Evolutionary conservation across 2,113 vertebrate species (phyloP).

Genomic region (Drymodes brunneopygia): DNA sequence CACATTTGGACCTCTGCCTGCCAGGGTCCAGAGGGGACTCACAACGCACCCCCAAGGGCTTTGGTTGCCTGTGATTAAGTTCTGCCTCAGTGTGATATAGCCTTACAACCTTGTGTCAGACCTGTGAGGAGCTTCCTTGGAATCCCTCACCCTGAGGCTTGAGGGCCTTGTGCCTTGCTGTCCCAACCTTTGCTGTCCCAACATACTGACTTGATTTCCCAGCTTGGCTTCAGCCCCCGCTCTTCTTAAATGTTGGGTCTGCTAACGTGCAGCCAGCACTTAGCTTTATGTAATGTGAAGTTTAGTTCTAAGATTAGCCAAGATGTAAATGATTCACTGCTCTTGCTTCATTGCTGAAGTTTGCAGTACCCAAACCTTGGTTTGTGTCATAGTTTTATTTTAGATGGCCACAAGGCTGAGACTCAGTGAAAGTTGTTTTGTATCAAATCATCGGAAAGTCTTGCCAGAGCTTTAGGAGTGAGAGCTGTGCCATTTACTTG

Average conservation of each 20-base stretch:
- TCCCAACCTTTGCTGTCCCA: background rate
- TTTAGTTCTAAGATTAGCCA: background rate
- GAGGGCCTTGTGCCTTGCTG: background rate
- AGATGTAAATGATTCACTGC: background rate
- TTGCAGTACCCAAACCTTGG: background rate
- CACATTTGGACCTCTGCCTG: background rate
- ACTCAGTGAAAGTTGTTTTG: background rate
- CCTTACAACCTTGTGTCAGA: background rate
- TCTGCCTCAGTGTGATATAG: background rate
- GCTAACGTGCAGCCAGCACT: background rate
- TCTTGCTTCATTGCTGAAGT: background rate
- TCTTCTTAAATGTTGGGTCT: background rate
- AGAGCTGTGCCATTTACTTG: constrained; percentile 7
- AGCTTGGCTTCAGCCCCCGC: background rate
- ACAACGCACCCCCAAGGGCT: background rate
- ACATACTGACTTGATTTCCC: background rate
- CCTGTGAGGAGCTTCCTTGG: background rate
- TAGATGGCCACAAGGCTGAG: background rate
- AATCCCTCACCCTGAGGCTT: background rate
- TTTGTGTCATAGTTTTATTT: background rate
- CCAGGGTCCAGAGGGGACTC: background rate
- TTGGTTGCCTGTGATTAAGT: background rate
- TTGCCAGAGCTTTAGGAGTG: background rate
- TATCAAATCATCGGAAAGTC: background rate
- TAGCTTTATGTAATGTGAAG: background rate